Conservation (phyloP, 1,140 invertebrate species). For the Calephelis nemesis region DNA sequence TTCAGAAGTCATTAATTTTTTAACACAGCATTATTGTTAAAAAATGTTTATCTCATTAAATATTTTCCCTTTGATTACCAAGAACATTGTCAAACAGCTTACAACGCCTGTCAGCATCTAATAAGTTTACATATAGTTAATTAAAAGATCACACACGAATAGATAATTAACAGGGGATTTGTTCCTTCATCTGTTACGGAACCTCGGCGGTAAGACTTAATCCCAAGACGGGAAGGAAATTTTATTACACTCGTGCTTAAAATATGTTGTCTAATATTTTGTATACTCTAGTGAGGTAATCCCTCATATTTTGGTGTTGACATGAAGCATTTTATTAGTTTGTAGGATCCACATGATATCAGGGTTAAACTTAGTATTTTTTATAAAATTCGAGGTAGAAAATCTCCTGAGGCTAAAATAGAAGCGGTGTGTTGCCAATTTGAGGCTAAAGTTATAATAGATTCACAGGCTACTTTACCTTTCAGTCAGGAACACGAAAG, state of each 20-base stretch:
- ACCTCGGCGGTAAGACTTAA: constrained; percentile 29
- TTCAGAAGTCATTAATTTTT: no score
- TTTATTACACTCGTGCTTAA: constrained; percentile 37
- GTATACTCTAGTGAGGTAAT: constrained; percentile 26
- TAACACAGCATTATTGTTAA: no score
- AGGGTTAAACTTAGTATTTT: no score
- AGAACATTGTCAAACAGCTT: constrained; percentile 19
- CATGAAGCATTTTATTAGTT: constrained; percentile 27
- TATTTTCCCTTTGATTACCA: constrained; percentile 9
- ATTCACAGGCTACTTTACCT: no score
- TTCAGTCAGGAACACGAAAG: no score
- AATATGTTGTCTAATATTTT: constrained; percentile 34
- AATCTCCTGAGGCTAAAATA: no score
- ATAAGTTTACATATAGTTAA: constrained; percentile 66
- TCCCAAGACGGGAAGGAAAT: constrained; percentile 36
- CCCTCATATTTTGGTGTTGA: constrained; percentile 28
- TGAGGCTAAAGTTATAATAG: no score
- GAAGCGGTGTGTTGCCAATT: no score
- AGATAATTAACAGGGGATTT: constrained; percentile 67
- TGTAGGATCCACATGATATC: not conserved
- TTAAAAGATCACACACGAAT: constrained; percentile 73
- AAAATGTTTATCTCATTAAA: not conserved
- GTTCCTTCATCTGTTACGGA: constrained; percentile 58
- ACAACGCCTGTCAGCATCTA: constrained; percentile 44
- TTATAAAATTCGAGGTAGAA: no score